phyloP scores from a whole-genome alignment of 1,140 invertebrate species.

The Lycorma delicatula region DNA sequence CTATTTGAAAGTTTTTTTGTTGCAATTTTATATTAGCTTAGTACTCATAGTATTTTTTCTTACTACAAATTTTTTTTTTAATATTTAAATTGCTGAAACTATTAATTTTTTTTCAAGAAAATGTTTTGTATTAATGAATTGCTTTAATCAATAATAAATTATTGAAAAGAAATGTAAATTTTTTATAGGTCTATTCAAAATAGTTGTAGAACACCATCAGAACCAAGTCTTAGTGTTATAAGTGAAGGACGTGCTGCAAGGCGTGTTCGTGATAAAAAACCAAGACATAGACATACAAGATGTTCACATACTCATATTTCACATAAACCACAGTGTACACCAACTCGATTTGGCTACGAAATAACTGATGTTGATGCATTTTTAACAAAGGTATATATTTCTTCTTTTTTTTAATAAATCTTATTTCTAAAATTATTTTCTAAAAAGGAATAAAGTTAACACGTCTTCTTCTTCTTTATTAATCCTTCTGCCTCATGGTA shows the following conservation, averaged over 20 bases:
- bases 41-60: too few species aligned
- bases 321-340: slow-evolving; percentile 31
- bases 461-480: too few species aligned
- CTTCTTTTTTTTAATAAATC: slow-evolving; percentile 1
- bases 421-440: too few species aligned
- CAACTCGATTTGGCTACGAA: slow-evolving; percentile 55
- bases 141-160: background rate
- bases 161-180: background rate
- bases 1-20: too few species aligned
- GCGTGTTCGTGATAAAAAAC: background rate
- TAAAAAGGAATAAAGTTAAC: too few species aligned
- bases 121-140: background rate
- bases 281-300: background rate
- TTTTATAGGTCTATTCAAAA: background rate
- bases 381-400: slow-evolving; percentile 49
- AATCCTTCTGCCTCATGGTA: too few species aligned
- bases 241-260: background rate
- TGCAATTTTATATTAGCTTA: too few species aligned
- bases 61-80: too few species aligned
- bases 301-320: slow-evolving; percentile 32
- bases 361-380: slow-evolving; percentile 65
- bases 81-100: too few species aligned
- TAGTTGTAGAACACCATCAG: background rate
- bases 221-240: background rate
- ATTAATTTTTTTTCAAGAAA: background rate